These are phyloP conservation scores for Graphium colonna DNA, from an alignment of 2,888 invertebrate genomes.

Conservation along the genomic window DNA sequence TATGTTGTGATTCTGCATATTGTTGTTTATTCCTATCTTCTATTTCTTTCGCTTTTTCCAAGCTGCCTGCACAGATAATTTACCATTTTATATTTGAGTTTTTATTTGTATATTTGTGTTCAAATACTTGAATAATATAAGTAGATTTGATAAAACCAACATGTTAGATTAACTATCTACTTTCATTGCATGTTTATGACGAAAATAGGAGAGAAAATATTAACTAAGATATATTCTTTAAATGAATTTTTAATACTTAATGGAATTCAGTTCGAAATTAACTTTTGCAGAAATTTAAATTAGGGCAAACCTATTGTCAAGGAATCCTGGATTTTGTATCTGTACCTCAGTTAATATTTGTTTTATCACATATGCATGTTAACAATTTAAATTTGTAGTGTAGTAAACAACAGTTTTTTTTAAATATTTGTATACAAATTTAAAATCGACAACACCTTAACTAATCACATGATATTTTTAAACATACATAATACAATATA, in stretches of 20 bases:
- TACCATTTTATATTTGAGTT: no score
- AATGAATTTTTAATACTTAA: no score
- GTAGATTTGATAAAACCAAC: no score
- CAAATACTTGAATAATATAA: background rate
- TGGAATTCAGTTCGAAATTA: no score
- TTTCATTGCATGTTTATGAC: no score
- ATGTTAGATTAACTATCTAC: no score
- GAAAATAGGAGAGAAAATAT: background rate
- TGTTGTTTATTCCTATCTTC: slow-evolving; percentile 90
- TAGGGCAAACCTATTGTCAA: no score
- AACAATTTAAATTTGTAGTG: background rate
- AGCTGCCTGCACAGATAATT: slow-evolving; percentile 79
- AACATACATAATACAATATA: no score
- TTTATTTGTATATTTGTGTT: no score
- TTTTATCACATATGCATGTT: background rate
- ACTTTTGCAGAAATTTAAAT: no score
- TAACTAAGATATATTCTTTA: background rate
- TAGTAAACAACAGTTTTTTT: background rate
- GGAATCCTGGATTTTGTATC: no score
- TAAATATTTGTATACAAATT: slow-evolving; percentile 31
- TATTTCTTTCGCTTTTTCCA: slow-evolving; percentile 86
- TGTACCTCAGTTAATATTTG: slow-evolving; percentile 4
- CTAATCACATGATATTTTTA: no score
- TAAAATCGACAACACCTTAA: slow-evolving; percentile 77
- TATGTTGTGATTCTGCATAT: slow-evolving; percentile 91